These are phyloP conservation scores for Athene cunicularia DNA, from an alignment of 2,113 vertebrate species.

Conservation along the genomic window DNA sequence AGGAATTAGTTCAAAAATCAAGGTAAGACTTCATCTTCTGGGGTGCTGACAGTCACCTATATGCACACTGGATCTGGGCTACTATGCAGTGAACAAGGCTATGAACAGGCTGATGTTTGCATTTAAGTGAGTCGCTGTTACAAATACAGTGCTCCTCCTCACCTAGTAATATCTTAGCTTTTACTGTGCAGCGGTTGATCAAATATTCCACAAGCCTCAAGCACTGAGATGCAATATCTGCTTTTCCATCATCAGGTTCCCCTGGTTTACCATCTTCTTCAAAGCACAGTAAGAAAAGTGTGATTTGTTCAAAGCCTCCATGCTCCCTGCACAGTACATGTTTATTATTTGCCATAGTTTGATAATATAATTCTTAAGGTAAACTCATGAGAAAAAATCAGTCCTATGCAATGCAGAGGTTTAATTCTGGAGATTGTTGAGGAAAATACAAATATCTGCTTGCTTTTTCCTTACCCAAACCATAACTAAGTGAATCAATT, in stretches of 20 bases:
- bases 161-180: neutral
- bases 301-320: neutral
- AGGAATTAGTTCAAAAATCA: neutral
- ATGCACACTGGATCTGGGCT: neutral
- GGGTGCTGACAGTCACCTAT: neutral
- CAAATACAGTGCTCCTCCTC: neutral
- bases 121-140: neutral
- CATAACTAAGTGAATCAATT: neutral
- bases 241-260: neutral
- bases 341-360: neutral
- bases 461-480: neutral
- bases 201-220: neutral
- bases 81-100: fast-evolving
- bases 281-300: neutral
- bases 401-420: neutral
- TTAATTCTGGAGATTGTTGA: neutral
- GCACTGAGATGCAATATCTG: neutral
- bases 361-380: neutral
- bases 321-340: neutral
- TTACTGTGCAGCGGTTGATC: neutral
- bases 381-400: neutral
- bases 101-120: neutral
- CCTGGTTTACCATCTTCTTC: neutral
- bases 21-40: neutral
- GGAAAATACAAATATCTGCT: neutral